Percentiles rank a stretch among this genome's conserved stretches.
Conservation (phyloP, 2,888 invertebrate species). For the Diadromus collaris region DNA sequence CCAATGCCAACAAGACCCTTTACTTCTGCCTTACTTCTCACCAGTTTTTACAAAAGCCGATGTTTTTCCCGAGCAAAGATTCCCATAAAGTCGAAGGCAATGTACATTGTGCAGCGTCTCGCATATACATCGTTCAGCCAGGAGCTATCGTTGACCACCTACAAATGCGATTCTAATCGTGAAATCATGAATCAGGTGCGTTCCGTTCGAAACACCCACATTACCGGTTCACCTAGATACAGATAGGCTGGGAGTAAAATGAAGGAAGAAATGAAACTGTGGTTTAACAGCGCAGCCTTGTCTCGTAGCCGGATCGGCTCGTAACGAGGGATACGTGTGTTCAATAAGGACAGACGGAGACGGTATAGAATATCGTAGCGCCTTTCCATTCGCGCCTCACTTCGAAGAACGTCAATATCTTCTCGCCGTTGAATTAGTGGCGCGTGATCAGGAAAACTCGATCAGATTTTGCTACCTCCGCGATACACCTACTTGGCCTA, state of each 20-base stretch:
- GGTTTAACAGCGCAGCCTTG: conserved; percentile 17
- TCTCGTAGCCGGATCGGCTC: conserved; percentile 14
- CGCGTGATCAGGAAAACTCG: conserved; percentile 58
- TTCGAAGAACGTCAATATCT: conserved; percentile 45
- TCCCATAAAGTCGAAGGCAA: background rate
- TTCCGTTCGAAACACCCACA: conserved; percentile 52
- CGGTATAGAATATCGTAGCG: conserved; percentile 35
- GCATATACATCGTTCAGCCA: conserved; percentile 27
- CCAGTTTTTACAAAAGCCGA: too few relatives aligned
- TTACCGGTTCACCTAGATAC: conserved; percentile 49
- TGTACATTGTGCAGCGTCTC: background rate
- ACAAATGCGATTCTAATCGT: conserved; percentile 50
- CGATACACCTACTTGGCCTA: background rate
- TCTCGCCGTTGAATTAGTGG: conserved; percentile 53
- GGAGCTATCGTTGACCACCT: conserved; percentile 33
- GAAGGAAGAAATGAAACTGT: conserved; percentile 34
- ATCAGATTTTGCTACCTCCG: conserved; percentile 25
- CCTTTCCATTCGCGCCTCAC: conserved; percentile 54
- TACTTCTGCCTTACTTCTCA: too few relatives aligned
- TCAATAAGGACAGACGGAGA: conserved; percentile 21
- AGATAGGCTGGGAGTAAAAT: conserved; percentile 41
- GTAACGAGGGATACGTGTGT: conserved; percentile 29
- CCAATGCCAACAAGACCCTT: too few relatives aligned
- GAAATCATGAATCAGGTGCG: conserved; percentile 56
- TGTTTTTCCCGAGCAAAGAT: background rate